These are phyloP conservation scores for Pterocles orientalis DNA, from an alignment of 2,113 vertebrate genomes.

Conservation along the genomic window DNA sequence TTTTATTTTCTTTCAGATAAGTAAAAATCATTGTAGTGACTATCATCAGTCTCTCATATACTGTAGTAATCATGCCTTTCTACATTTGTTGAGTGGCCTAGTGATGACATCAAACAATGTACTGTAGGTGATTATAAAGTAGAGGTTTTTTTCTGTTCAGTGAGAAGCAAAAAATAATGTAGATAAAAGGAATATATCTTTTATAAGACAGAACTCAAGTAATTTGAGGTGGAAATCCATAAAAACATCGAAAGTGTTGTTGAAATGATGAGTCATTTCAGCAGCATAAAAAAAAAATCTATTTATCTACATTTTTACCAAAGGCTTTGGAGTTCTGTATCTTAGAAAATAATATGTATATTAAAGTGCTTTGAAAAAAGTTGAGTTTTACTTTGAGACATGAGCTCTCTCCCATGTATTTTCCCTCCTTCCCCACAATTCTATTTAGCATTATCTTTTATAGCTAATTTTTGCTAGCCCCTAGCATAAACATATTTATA, in stretches of 20 bases:
- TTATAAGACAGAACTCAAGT: constrained; percentile 20
- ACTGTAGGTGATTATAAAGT: constrained; percentile 34
- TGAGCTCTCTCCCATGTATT: neutral
- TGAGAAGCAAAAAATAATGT: constrained; percentile 52
- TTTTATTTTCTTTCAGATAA: neutral
- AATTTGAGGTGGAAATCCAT: constrained; percentile 31
- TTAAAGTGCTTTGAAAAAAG: constrained; percentile 11
- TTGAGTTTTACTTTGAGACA: constrained; percentile 8
- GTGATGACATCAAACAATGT: constrained; percentile 52
- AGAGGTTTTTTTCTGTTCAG: neutral
- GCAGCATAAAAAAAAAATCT: constrained; percentile 39
- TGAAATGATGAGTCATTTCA: constrained; percentile 46
- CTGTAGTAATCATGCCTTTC: constrained; percentile 5
- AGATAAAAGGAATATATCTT: constrained; percentile 45
- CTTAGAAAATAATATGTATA: constrained; percentile 22
- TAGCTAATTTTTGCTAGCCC: neutral
- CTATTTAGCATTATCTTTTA: neutral
- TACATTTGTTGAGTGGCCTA: constrained; percentile 14
- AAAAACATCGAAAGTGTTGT: neutral
- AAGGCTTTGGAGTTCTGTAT: constrained; percentile 40
- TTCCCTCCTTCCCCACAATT: neutral
- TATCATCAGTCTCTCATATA: constrained; percentile 14
- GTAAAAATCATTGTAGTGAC: constrained; percentile 4
- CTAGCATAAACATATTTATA: neutral
- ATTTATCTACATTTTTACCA: constrained; percentile 46